Percentiles rank a stretch among this genome's conserved stretches.
Conservation (phyloP, 2,113 vertebrate genomes). For the Sinocyclocheilus grahami region DNA sequence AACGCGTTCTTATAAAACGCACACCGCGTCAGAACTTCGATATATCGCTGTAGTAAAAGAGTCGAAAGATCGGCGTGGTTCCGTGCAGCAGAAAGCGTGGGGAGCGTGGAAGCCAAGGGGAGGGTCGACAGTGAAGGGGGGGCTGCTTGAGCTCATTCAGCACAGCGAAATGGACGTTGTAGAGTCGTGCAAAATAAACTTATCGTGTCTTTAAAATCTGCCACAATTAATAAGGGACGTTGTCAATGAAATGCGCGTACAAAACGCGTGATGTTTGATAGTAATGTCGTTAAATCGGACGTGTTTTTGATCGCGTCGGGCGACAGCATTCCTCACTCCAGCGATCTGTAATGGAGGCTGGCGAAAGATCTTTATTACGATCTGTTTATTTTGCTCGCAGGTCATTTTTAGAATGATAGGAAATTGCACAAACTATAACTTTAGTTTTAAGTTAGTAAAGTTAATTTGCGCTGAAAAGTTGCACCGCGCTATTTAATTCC, state of each 20-base stretch:
- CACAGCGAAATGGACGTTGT: conserved; percentile 33
- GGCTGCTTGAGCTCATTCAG: conserved; percentile 1
- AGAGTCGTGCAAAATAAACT: conserved; percentile 34
- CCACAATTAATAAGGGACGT: not conserved
- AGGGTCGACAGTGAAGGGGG: conserved; percentile 20
- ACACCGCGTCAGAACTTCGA: not conserved
- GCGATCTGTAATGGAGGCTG: conserved; percentile 34
- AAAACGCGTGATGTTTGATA: not conserved
- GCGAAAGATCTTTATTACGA: conserved; percentile 14
- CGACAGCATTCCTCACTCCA: not conserved
- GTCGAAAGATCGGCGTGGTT: conserved; percentile 16
- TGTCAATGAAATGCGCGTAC: not conserved
- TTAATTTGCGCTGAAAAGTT: not conserved
- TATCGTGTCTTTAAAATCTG: not conserved
- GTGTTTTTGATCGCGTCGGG: not conserved
- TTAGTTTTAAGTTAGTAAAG: not conserved
- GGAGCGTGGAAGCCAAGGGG: conserved; percentile 19
- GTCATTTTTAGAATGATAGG: not conserved
- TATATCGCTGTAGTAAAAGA: not conserved
- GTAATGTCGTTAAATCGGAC: not conserved
- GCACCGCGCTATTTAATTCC: not conserved
- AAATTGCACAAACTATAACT: not conserved
- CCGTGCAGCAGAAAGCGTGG: conserved; percentile 16
- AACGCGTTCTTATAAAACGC: not conserved
- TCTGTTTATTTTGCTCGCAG: not conserved